These are phyloP conservation scores for Cheilosia grossa DNA, from an alignment of 2,888 invertebrate species.

Conservation along the genomic window DNA sequence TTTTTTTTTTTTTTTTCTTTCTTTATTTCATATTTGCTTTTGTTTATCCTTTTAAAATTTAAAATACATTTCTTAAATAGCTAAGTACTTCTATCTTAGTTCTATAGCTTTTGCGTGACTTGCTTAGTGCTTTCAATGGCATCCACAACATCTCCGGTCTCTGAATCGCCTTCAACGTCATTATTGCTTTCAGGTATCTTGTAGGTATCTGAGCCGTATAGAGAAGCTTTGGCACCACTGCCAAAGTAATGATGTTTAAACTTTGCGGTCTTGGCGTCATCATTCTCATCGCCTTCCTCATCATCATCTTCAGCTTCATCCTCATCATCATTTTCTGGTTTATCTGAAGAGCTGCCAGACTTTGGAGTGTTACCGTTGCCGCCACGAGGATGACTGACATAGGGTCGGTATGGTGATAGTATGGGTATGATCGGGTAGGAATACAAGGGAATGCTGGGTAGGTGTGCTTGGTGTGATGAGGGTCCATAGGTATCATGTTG, in stretches of 20 bases:
- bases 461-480: background rate
- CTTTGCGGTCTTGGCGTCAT: background rate
- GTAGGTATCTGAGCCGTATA: background rate
- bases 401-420: constrained; percentile 14
- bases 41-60: background rate
- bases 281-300: background rate
- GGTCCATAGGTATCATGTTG: background rate
- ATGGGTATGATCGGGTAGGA: constrained; percentile 49
- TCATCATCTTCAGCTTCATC: background rate
- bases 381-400: background rate
- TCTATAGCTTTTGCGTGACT: background rate
- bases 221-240: constrained; percentile 12
- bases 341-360: background rate
- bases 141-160: constrained; percentile 8
- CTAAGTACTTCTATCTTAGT: background rate
- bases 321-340: background rate
- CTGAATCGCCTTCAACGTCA: constrained; percentile 3
- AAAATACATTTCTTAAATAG: background rate
- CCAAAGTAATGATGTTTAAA: constrained; percentile 30
- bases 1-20: background rate
- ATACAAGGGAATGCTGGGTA: constrained; percentile 19
- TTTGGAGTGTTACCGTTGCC: background rate
- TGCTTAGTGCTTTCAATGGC: constrained; percentile 7
- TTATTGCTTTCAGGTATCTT: constrained; percentile 21
- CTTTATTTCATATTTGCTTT: background rate